Conservation (phyloP, 2,888 invertebrate genomes). For the Conchocele bisecta region DNA sequence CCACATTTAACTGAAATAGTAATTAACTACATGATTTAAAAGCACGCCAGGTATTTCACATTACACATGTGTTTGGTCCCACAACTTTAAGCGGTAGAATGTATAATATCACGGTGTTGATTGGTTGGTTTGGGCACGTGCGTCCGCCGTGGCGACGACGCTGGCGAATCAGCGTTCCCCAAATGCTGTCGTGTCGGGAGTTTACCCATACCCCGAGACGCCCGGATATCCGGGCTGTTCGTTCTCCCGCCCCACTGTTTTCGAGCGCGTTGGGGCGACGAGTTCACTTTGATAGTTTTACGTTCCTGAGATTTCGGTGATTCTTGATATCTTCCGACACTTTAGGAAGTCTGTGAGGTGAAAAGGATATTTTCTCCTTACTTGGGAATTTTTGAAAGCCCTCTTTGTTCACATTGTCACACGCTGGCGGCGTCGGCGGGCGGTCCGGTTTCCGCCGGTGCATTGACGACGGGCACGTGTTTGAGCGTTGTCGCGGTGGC, state of each 20-base stretch:
- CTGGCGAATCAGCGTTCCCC: neutral
- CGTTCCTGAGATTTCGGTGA: neutral
- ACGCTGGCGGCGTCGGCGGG: constrained; percentile 17
- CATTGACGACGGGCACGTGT: constrained; percentile 53
- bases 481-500: constrained; percentile 52
- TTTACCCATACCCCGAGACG: neutral
- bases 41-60: too few species aligned
- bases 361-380: constrained; percentile 49
- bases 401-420: constrained; percentile 39
- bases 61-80: too few species aligned
- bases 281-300: neutral
- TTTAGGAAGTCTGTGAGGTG: constrained; percentile 37
- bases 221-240: neutral
- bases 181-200: neutral
- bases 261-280: constrained; percentile 11
- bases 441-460: constrained; percentile 29
- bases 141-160: constrained; percentile 35
- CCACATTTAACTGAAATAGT: too few species aligned
- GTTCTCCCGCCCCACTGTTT: neutral
- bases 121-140: constrained; percentile 33
- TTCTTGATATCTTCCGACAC: constrained; percentile 42
- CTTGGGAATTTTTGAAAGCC: constrained; percentile 22
- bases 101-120: constrained; percentile 33
- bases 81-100: constrained; percentile 41
- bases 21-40: too few species aligned